phyloP scores from a whole-genome alignment of 2,797 vertebrate species.

The Galaxias olidus region DNA sequence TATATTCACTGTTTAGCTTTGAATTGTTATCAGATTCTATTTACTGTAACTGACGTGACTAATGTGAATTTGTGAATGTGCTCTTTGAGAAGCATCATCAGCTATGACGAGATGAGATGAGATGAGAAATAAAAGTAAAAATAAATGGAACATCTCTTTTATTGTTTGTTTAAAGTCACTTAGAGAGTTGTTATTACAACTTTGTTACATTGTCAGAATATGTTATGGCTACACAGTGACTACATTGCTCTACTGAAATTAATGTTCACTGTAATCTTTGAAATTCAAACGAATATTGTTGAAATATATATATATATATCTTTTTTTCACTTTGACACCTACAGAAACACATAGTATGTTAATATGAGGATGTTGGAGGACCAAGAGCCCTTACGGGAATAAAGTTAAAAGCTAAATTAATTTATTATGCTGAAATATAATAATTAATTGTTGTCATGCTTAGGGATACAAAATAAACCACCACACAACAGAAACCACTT shows the following conservation, averaged over 20 bases:
- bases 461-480: slow-evolving; percentile 50
- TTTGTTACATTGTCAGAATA: slow-evolving; percentile 37
- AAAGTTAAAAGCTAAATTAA: slow-evolving; percentile 24
- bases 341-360: not conserved
- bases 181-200: slow-evolving; percentile 60
- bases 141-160: slow-evolving; percentile 67
- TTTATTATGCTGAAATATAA: slow-evolving; percentile 24
- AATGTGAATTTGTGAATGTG: slow-evolving; percentile 71
- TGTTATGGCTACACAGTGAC: slow-evolving; percentile 29
- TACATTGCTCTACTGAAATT: slow-evolving; percentile 19
- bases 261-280: slow-evolving; percentile 19
- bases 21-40: slow-evolving; percentile 68
- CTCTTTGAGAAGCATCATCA: slow-evolving; percentile 64
- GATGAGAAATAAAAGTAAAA: slow-evolving; percentile 71
- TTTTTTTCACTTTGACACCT: slow-evolving; percentile 10
- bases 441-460: slow-evolving; percentile 34
- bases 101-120: slow-evolving; percentile 63
- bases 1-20: slow-evolving; percentile 64
- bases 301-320: not conserved
- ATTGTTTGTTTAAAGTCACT: slow-evolving; percentile 68
- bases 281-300: slow-evolving; percentile 20
- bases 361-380: slow-evolving; percentile 42
- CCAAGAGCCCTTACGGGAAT: slow-evolving; percentile 39
- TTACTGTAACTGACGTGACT: slow-evolving; percentile 71
- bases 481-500: slow-evolving; percentile 7